These are phyloP conservation scores for mouse (Mus musculus) DNA, from an alignment of 2,113 vertebrate species.

Conservation along the genomic window DNA sequence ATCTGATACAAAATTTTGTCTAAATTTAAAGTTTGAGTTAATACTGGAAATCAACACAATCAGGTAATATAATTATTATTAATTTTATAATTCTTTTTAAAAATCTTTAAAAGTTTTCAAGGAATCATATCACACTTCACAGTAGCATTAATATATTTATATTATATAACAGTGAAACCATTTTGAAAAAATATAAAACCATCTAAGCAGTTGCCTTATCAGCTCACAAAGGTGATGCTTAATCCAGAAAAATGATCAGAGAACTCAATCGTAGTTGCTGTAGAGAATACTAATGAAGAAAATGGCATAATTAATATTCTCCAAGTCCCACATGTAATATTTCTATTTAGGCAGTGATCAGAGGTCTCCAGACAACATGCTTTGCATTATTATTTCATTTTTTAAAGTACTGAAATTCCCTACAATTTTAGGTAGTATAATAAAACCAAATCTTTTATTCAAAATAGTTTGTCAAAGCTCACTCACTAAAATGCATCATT, in stretches of 20 bases:
- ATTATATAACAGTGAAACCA: slow-evolving; percentile 1
- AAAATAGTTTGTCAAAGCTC: slow-evolving; percentile 23
- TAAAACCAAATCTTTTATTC: not conserved
- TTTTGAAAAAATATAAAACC: not conserved
- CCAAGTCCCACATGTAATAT: slow-evolving; percentile 48
- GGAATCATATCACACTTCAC: not conserved
- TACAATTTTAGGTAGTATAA: not conserved
- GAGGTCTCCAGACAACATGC: not conserved
- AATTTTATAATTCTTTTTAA: slow-evolving; percentile 4
- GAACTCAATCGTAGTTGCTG: slow-evolving; percentile 10
- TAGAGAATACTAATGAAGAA: slow-evolving; percentile 70
- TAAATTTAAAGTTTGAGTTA: not conserved
- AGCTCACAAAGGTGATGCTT: slow-evolving; percentile 44
- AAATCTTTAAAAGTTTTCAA: slow-evolving; percentile 30
- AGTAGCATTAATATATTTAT: not conserved
- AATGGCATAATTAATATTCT: slow-evolving; percentile 72
- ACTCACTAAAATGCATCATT: not conserved
- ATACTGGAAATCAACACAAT: not conserved
- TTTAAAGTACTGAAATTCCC: not conserved
- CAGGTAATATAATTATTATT: not conserved
- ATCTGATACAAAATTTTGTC: not conserved
- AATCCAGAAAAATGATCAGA: slow-evolving; percentile 65
- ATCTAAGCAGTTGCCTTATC: not conserved
- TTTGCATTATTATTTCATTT: slow-evolving; percentile 28
- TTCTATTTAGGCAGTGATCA: slow-evolving; percentile 15